A percentile compares a stretch with the other conserved stretches of the same genome.
Evolutionary conservation across 2,888 invertebrate species (phyloP).

Genomic region (Oithona nana): DNA sequence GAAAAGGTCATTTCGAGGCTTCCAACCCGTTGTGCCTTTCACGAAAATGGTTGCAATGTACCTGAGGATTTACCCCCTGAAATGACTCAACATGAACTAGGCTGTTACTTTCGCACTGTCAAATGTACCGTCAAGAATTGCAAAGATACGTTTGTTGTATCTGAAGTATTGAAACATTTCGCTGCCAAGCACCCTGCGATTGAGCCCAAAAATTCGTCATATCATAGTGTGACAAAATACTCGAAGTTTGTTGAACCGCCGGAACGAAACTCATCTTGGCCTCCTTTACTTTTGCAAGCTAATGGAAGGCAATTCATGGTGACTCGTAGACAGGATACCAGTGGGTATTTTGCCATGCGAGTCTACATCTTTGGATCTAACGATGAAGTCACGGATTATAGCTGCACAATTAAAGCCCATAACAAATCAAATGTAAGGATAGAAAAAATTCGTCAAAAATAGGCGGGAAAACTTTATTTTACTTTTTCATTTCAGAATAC

Average conservation of each 20-base stretch:
- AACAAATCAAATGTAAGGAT: too few species aligned
- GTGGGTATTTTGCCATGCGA: not conserved
- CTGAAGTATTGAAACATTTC: not conserved
- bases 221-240: too few species aligned
- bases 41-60: not conserved
- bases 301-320: not conserved
- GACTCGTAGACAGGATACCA: not conserved
- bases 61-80: not conserved
- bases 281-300: not conserved
- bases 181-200: not conserved
- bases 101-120: not conserved
- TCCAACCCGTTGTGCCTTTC: not conserved
- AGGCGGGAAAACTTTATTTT: too few species aligned
- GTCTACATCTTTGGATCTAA: not conserved
- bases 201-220: too few species aligned
- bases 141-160: not conserved
- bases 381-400: not conserved
- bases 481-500: too few species aligned
- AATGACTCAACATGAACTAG: not conserved
- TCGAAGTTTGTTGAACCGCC: too few species aligned
- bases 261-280: too few species aligned
- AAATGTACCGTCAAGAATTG: not conserved
- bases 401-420: not conserved
- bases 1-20: not conserved
- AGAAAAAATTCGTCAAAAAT: too few species aligned